Base-by-base conservation (phyloP, 1,140 invertebrate species). In the Formica selysi region DNA sequence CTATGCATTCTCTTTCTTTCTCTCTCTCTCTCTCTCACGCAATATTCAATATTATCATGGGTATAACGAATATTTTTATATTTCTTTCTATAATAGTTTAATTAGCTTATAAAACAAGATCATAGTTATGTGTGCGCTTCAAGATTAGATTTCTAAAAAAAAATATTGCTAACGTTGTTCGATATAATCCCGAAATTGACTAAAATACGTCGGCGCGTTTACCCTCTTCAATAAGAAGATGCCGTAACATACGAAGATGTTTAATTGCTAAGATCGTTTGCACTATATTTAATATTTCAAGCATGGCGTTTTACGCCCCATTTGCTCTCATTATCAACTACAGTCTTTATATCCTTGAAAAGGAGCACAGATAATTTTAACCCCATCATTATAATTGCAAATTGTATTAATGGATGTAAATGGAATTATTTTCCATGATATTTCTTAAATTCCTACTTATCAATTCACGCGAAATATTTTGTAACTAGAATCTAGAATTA, bases 231-330 rank as follows among this genome's bases (percentile, higher is more conserved):
- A 29, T 1, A 13, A 38, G 71, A 59, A 32, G 32, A 32, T 32
- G 32, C 32, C 16, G 2, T n/a, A 57, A 38, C n/a, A 59, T 32
- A 16, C 19, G 5, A 76, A 10, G 2, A 62, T 19, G 19, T 76
- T 62, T 41, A 41, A 79, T 67, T 16, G 11, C n/a, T 29, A 62
- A 65, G 7, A 79, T 6, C 22, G 19, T 10, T 44, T 32, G 5
- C 19, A 16, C 4, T 13, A 29, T 64, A 67, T 67, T 79, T 65
- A 65, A 79, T 79, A 79, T 65, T 79, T 32, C 41, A 65, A 3
- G 1, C 57, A 4, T 29, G 29, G 3, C 44, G 26, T 36, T 44
- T 67, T 38, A n/a, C n/a, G 3, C 16, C 19, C 22, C 54, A 22
- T 61, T 3, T 13, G 3, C 5, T 70, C 73, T 61, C 22, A 1